These are phyloP conservation scores for Pedicia rivosa DNA, from an alignment of 2,888 invertebrate genomes.

Conservation along the genomic window DNA sequence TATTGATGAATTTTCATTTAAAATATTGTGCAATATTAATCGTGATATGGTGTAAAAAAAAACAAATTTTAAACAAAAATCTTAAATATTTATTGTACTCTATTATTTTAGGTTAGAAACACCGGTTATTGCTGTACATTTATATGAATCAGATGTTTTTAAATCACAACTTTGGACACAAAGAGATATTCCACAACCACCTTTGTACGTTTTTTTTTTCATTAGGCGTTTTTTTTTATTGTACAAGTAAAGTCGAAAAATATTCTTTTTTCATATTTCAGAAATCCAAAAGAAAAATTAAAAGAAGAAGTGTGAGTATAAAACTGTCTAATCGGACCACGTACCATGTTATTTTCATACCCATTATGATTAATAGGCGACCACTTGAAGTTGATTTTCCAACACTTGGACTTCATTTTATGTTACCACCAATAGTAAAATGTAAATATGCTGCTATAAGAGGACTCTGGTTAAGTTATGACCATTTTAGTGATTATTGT, in stretches of 20 bases:
- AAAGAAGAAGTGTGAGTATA: constrained; percentile 5
- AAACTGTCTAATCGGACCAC: not conserved
- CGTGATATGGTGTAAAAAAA: constrained; percentile 27
- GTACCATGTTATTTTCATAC: not conserved
- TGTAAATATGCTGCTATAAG: constrained; percentile 31
- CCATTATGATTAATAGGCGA: constrained; percentile 16
- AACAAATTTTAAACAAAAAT: not conserved
- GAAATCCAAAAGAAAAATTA: constrained; percentile 13
- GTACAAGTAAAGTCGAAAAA: not conserved
- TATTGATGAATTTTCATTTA: constrained; percentile 28
- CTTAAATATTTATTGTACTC: not conserved
- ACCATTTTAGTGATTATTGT: constrained; percentile 37
- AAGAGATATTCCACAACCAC: constrained; percentile 14
- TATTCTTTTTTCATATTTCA: constrained; percentile 5
- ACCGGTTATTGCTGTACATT: constrained; percentile 24
- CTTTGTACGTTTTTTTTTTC: constrained; percentile 1
- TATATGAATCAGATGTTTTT: constrained; percentile 25
- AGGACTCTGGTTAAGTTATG: constrained; percentile 35
- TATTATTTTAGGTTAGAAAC: constrained; percentile 19
- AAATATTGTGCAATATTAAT: constrained; percentile 28
- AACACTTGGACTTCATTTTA: constrained; percentile 28
- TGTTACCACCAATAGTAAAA: constrained; percentile 30
- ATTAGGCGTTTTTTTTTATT: not conserved
- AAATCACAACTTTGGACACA: constrained; percentile 27
- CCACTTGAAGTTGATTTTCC: constrained; percentile 32